These are phyloP conservation scores for Calephelis perditalis DNA, from an alignment of 2,888 invertebrate genomes.

Conservation along the genomic window DNA sequence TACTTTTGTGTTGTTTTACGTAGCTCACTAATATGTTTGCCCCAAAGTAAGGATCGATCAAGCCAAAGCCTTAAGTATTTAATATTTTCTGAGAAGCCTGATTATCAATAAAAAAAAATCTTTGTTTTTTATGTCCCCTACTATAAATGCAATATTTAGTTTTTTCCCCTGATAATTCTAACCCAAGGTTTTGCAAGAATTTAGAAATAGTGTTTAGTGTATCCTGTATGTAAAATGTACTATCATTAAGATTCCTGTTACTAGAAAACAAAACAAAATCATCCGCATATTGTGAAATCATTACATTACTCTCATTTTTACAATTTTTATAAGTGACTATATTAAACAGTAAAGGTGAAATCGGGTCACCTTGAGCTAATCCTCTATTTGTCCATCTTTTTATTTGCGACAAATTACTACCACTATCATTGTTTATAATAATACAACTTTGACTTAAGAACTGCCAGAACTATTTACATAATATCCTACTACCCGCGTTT, in stretches of 20 bases:
- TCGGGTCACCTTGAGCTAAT: slow-evolving; percentile 11
- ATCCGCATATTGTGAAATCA: background rate
- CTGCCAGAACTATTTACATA: slow-evolving; percentile 16
- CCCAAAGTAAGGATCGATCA: too few species aligned
- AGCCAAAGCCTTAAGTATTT: too few species aligned
- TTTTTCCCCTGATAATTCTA: background rate
- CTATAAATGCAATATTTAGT: background rate
- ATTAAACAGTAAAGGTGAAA: slow-evolving; percentile 26
- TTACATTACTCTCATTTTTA: background rate
- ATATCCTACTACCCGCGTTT: slow-evolving; percentile 11
- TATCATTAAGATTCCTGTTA: background rate
- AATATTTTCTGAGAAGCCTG: too few species aligned
- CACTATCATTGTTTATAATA: background rate
- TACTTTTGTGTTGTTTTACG: too few species aligned
- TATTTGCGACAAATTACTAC: slow-evolving; percentile 18
- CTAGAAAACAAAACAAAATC: too few species aligned
- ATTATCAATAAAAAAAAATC: background rate
- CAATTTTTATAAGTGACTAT: slow-evolving; percentile 15
- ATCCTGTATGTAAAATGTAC: background rate
- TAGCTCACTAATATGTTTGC: too few species aligned
- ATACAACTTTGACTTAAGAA: slow-evolving; percentile 17
- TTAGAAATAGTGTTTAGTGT: background rate
- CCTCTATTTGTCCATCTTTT: background rate
- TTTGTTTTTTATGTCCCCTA: slow-evolving; percentile 1
- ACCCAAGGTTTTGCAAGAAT: background rate